These are phyloP conservation scores for Alligator sinensis DNA, from an alignment of 2,113 vertebrate genomes.

Conservation along the genomic window DNA sequence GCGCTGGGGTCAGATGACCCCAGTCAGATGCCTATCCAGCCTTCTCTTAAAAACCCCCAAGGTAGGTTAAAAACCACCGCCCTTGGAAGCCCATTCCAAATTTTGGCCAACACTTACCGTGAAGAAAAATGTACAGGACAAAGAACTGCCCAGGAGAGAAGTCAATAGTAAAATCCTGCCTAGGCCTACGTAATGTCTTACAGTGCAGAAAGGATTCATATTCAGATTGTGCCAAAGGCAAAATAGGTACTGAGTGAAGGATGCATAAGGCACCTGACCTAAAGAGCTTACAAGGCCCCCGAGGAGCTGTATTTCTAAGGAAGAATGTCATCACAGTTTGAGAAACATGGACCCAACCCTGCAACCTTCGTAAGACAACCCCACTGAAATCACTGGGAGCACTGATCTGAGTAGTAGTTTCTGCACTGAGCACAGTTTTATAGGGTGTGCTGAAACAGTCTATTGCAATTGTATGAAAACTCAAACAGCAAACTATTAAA, in stretches of 20 bases:
- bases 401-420: not conserved
- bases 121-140: not conserved
- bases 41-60: not conserved
- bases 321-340: not conserved
- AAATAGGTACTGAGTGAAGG: not conserved
- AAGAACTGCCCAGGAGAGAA: conserved; percentile 13
- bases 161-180: not conserved
- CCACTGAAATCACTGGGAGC: not conserved
- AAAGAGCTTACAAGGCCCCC: not conserved
- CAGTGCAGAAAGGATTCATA: not conserved
- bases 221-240: accelerated
- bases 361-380: not conserved
- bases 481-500: not conserved
- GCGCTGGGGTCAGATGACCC: no score
- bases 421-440: not conserved
- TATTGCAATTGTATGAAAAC: not conserved
- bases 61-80: not conserved
- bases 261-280: not conserved
- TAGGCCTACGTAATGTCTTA: not conserved
- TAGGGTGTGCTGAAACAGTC: not conserved
- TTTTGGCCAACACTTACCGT: no score
- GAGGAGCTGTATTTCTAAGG: not conserved
- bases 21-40: no score
- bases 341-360: not conserved
- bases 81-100: not conserved